Conservation (phyloP, 2,888 invertebrate genomes). For the Pristionchus japonicus region DNA sequence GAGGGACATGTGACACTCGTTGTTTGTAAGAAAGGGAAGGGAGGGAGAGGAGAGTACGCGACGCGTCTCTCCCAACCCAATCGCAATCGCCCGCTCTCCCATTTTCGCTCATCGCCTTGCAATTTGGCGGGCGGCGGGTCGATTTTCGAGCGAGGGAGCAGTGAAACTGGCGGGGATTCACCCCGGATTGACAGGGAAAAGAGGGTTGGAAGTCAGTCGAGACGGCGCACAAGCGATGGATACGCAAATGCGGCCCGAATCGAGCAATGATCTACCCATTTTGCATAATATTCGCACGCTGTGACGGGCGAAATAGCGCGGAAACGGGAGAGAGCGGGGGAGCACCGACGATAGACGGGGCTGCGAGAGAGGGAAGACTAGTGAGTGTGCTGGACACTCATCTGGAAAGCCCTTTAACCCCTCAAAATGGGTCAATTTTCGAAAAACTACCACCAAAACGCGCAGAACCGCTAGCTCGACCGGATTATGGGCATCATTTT, state of each 20-base stretch:
- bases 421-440: neutral
- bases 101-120: neutral
- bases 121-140: constrained; percentile 14
- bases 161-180: neutral
- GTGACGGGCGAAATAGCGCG: neutral
- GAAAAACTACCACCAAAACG: neutral
- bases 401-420: neutral
- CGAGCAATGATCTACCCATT: neutral
- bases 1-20: constrained; percentile 33
- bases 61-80: neutral
- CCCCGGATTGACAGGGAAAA: neutral
- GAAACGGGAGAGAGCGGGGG: constrained; percentile 29
- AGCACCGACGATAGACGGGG: constrained; percentile 24
- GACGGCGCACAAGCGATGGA: neutral
- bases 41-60: neutral
- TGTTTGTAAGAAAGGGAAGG: neutral
- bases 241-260: neutral
- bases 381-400: neutral
- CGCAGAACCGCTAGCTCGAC: neutral
- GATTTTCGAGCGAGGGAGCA: constrained; percentile 19
- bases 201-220: neutral
- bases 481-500: neutral
- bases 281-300: neutral
- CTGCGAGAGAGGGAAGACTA: constrained; percentile 10
- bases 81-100: neutral